These are phyloP conservation scores for Hirtodrosophila trivittata DNA, from an alignment of 2,888 invertebrate genomes.

Conservation along the genomic window DNA sequence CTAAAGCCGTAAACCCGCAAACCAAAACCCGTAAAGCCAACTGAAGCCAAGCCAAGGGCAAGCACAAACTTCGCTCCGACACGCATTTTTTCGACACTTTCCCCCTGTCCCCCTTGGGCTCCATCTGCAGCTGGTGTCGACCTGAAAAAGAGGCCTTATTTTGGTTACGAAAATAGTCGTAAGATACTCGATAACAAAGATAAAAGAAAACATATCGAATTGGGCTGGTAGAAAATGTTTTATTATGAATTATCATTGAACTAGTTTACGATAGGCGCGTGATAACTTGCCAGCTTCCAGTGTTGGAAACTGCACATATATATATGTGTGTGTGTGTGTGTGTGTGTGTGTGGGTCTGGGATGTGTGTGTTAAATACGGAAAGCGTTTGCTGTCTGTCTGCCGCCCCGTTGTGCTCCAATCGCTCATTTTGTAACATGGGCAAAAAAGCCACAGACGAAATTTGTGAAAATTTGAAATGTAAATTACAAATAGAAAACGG, in stretches of 20 bases:
- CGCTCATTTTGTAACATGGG: constrained; percentile 66
- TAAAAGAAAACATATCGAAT: constrained; percentile 21
- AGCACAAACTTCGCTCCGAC: constrained; percentile 26
- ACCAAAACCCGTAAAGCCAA: too few relatives aligned
- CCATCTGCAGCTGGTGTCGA: too few relatives aligned
- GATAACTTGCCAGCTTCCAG: too few relatives aligned
- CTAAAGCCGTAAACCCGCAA: too few relatives aligned
- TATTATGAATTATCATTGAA: constrained; percentile 67
- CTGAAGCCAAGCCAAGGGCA: constrained; percentile 45
- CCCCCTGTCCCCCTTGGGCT: constrained; percentile 26
- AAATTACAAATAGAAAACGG: constrained; percentile 53
- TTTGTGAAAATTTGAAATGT: constrained; percentile 77
- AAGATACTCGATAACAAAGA: constrained; percentile 7
- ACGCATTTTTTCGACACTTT: constrained; percentile 61
- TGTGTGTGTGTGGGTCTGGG: constrained; percentile 37
- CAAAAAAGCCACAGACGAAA: constrained; percentile 32
- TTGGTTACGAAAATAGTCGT: constrained; percentile 32
- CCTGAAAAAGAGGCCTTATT: constrained; percentile 32
- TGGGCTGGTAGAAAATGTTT: constrained; percentile 10
- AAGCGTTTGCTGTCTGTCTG: too few relatives aligned
- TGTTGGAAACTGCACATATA: too few relatives aligned
- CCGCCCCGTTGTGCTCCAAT: constrained; percentile 49
- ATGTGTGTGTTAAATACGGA: too few relatives aligned
- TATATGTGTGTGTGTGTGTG: constrained; percentile 16
- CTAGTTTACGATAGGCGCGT: too few relatives aligned